Evolutionary conservation across 2,797 vertebrate genomes (phyloP).

Genomic region (Cossypha dichroa): DNA sequence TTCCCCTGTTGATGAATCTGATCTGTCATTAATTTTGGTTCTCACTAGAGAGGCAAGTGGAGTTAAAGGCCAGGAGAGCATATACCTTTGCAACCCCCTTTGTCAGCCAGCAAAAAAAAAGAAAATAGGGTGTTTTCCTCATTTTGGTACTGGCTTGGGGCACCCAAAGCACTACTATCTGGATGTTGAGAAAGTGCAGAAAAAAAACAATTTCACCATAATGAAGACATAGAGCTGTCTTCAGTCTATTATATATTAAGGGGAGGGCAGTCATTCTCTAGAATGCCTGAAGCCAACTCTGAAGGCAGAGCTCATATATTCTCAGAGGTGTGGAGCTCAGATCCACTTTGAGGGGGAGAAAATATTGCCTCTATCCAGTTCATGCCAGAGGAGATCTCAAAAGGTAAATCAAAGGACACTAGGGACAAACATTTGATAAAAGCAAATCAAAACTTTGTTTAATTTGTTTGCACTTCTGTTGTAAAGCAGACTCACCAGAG

Average conservation of each 20-base stretch:
- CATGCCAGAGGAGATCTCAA: neutral
- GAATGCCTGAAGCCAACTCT: conserved; percentile 41
- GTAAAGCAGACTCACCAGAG: conserved; percentile 26
- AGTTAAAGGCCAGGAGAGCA: neutral
- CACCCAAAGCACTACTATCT: neutral
- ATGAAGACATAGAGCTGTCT: conserved; percentile 14
- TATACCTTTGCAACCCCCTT: neutral
- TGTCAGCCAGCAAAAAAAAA: neutral
- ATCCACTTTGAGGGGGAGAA: neutral
- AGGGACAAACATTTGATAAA: conserved; percentile 11
- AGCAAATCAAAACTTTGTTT: conserved; percentile 22
- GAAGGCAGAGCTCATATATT: conserved; percentile 42
- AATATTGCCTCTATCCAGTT: conserved; percentile 26
- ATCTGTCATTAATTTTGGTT: neutral
- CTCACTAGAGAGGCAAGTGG: neutral
- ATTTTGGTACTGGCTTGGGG: neutral
- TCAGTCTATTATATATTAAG: neutral
- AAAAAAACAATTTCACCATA: neutral
- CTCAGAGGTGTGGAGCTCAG: conserved; percentile 20
- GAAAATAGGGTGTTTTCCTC: neutral
- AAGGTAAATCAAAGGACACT: conserved; percentile 27
- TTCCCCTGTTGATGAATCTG: neutral
- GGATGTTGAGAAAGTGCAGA: neutral
- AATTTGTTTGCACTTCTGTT: conserved; percentile 31
- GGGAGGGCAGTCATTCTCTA: conserved; percentile 2